Percentiles rank a stretch among this genome's conserved stretches.
Evolutionary conservation across 2,113 vertebrate species (phyloP).

Genomic region (Scomber japonicus): DNA sequence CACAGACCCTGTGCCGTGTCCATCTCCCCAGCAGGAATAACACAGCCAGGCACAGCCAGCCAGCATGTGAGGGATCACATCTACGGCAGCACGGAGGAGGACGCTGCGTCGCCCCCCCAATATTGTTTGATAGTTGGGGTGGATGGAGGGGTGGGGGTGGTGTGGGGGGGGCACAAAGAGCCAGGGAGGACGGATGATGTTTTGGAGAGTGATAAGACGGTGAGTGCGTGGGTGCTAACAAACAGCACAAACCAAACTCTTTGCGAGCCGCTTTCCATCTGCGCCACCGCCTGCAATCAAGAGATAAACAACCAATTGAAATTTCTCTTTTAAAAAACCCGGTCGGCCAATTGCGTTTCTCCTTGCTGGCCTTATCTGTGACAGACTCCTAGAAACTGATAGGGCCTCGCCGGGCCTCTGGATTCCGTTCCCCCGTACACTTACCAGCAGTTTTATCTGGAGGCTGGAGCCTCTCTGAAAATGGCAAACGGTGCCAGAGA

Average conservation of each 20-base stretch:
- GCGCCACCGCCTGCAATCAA: conserved; percentile 61
- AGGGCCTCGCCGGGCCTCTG: conserved; percentile 76
- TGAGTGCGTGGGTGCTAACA: conserved; percentile 26
- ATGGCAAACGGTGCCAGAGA: conserved; percentile 78
- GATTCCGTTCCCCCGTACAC: conserved; percentile 82
- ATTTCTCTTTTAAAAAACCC: conserved; percentile 70
- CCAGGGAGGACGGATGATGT: neutral
- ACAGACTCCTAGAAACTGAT: conserved; percentile 83
- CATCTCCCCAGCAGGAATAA: conserved; percentile 75
- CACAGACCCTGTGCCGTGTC: conserved; percentile 79
- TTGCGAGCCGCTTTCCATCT: conserved; percentile 52
- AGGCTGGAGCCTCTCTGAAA: conserved; percentile 80
- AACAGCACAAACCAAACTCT: conserved; percentile 22
- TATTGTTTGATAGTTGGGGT: neutral
- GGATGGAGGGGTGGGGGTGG: too few species aligned
- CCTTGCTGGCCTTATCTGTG: conserved; percentile 80
- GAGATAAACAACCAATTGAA: conserved; percentile 80
- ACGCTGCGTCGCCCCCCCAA: conserved; percentile 13
- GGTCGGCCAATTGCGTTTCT: conserved; percentile 68
- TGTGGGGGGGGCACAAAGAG: neutral
- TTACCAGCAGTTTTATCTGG: conserved; percentile 81
- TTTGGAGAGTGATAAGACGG: conserved; percentile 34
- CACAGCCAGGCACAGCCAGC: conserved; percentile 46
- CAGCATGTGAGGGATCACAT: conserved; percentile 60
- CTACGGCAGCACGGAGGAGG: conserved; percentile 36